Conservation (phyloP, 2,797 vertebrate species). For the Lemur catta region DNA sequence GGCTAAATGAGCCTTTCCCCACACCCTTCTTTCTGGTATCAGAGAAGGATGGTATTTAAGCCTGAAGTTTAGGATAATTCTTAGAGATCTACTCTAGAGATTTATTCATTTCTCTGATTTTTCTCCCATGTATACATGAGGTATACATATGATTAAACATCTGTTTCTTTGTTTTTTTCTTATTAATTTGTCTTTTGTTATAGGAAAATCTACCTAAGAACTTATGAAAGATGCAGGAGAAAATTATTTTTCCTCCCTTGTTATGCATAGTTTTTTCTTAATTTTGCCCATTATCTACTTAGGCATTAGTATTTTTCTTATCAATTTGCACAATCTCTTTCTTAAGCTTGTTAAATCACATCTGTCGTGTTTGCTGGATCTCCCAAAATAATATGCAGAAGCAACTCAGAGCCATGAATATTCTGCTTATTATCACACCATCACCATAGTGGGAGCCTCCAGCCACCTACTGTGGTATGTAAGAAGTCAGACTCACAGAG, state of each 20-base stretch:
- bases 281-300: not conserved
- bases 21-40: not conserved
- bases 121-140: not conserved
- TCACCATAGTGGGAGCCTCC: not conserved
- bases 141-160: not conserved
- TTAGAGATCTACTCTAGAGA: not conserved
- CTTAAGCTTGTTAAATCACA: not conserved
- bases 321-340: not conserved
- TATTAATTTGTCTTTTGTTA: not conserved
- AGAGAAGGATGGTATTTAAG: not conserved
- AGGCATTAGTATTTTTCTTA: not conserved
- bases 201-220: not conserved
- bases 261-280: not conserved
- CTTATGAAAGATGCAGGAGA: not conserved
- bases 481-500: not conserved
- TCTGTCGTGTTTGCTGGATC: not conserved
- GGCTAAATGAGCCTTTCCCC: not conserved
- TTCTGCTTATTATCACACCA: not conserved
- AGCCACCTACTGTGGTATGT: not conserved
- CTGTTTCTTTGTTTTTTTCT: not conserved
- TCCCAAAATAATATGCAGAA: slow-evolving; percentile 18
- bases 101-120: not conserved
- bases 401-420: not conserved
- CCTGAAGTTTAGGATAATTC: not conserved
- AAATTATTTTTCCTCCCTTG: not conserved